Evolutionary conservation across 1,140 invertebrate genomes (phyloP).

Genomic region (Tetragonula clypearis): DNA sequence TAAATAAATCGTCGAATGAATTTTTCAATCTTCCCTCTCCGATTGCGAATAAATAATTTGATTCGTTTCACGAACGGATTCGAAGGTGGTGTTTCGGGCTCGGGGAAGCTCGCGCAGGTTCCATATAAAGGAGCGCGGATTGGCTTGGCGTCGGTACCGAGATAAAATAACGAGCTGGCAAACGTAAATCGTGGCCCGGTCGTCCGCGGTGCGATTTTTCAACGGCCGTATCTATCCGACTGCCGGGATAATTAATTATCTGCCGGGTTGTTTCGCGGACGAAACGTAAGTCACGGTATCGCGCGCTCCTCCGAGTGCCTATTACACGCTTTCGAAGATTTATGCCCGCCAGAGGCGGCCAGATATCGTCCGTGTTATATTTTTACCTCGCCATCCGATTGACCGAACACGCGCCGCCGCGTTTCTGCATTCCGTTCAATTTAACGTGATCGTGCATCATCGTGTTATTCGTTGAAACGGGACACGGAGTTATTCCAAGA

Average conservation of each 20-base stretch:
- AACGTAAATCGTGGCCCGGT: conserved; percentile 30
- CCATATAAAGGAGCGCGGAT: background rate
- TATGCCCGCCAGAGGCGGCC: conserved; percentile 16
- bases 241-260: conserved; percentile 48
- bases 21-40: background rate
- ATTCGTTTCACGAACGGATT: background rate
- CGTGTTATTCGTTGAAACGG: background rate
- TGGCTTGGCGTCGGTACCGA: no score
- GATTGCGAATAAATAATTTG: background rate
- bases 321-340: conserved; percentile 46
- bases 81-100: background rate
- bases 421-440: background rate
- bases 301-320: conserved; percentile 33
- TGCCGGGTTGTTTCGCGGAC: conserved; percentile 36
- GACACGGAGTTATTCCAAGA: background rate
- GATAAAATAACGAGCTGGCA: conserved; percentile 26
- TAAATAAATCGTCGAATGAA: no score
- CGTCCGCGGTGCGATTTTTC: conserved; percentile 45
- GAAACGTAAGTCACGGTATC: conserved; percentile 55
- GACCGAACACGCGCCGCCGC: background rate
- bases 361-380: conserved; percentile 32
- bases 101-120: background rate
- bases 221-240: conserved; percentile 45
- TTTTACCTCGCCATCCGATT: conserved; percentile 11
- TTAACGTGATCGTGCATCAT: background rate